Conservation (phyloP, 2,888 invertebrate species). For the Operophtera brumata region DNA sequence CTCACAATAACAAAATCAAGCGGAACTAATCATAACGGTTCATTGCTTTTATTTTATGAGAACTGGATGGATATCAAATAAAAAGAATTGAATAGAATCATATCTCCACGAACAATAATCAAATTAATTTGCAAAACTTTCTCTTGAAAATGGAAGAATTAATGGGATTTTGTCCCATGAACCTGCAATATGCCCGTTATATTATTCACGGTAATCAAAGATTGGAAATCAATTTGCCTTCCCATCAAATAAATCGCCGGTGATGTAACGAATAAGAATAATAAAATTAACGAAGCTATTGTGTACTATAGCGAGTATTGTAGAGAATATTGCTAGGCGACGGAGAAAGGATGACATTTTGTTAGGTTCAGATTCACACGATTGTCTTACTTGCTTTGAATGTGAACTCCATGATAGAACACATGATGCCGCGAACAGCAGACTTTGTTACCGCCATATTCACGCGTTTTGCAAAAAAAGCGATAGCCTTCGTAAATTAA, state of each 20-base stretch:
- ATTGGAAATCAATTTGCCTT: slow-evolving; percentile 26
- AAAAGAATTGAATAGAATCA: slow-evolving; percentile 39
- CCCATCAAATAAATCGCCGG: slow-evolving; percentile 25
- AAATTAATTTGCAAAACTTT: slow-evolving; percentile 38
- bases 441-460: slow-evolving; percentile 71
- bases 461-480: slow-evolving; percentile 16
- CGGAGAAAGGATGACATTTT: slow-evolving; percentile 34
- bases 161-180: slow-evolving; percentile 29
- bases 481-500: slow-evolving; percentile 21
- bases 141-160: slow-evolving; percentile 34
- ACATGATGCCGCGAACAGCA: slow-evolving; percentile 74
- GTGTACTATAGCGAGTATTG: slow-evolving; percentile 13
- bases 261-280: slow-evolving; percentile 23
- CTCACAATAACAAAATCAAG: slow-evolving; percentile 20
- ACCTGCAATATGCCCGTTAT: slow-evolving; percentile 25
- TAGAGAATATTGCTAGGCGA: slow-evolving; percentile 17
- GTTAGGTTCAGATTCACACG: slow-evolving; percentile 19
- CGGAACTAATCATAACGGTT: slow-evolving; percentile 35
- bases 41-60: slow-evolving; percentile 30
- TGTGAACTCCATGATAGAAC: slow-evolving; percentile 75
- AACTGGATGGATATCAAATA: slow-evolving; percentile 36
- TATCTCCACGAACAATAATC: slow-evolving; percentile 30
- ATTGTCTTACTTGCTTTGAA: slow-evolving; percentile 74
- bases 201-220: slow-evolving; percentile 30
- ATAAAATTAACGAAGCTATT: slow-evolving; percentile 21